Evolutionary conservation across 2,113 vertebrate genomes (phyloP), one percentile per base, ranked within the genome.

Genomic region (Leptobrachium ailaonicum): DNA sequence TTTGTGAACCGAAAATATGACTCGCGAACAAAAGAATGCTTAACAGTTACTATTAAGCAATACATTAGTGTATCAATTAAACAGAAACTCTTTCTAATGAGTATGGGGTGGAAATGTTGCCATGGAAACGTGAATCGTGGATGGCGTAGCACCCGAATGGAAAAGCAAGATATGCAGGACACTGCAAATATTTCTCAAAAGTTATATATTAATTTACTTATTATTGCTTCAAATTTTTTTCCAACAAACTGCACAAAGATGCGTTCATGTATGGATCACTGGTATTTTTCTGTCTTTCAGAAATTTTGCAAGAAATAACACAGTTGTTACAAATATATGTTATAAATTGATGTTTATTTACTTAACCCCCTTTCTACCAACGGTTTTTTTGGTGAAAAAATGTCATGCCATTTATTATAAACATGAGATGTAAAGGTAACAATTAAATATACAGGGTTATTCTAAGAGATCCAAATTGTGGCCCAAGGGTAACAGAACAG

Each of bases 41-140:
- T 93, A 94, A 93, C 92, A 92, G 91, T 95, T 91, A 94, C 92
- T 95, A 93, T 94, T 92, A 93, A 92, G 94, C 94, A 89, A 95
- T 96, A 94, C 96, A 97, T 98, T 96, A 97, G 96, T 91, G 93
- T 93, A 97, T 97, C 96, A 97, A 98, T 98, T 98, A 98, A 96
- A 95, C 88, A 94, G 92, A 95, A 95, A 88, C 93, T 93, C 90
- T 95, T 92, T 93, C 86, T 94, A 93, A 94, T 95, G 91, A 96
- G 82, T 82, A 91, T 90, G 89, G 84, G 84, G 73, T 87, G 87
- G 86, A 85, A 86, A 82, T 72, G 95, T 98, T 96, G 83, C 90
- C 87, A 94, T 93, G 86, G 93, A 90, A 95, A 96, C 91, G 82
- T 90, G 87, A 83, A 89, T 85, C 83, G 82, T 83, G 82, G 86